Base-by-base conservation (phyloP, 2,113 vertebrate genomes). In the Datnioides undecimradiatus region DNA sequence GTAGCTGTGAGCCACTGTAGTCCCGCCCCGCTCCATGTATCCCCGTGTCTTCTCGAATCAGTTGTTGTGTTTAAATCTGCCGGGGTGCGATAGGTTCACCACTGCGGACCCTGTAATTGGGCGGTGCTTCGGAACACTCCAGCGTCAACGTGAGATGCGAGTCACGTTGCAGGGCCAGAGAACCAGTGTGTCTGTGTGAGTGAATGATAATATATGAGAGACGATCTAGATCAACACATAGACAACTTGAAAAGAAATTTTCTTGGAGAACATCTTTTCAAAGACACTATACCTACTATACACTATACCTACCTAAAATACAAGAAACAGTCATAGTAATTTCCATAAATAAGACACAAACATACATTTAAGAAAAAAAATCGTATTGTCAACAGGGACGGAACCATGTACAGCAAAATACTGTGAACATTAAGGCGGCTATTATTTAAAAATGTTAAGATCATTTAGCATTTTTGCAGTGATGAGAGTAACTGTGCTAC, bases 1-100 rank as follows among this genome's bases (percentile, higher is more conserved):
- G 12, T 8, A 25, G 16, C 3, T 0, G 31, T 7, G 1, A 19
- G 13, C n/a, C 0, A 1, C 0, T 60, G 10, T 49, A 62, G 55
- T 77, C 52, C 86, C 86, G 77, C 87, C 89, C 69, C 41, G 14
- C 45, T 57, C 10, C n/a, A n/a, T n/a, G n/a, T n/a, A 1, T 1
- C 54, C 36, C 25, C 9, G 79, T 1, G 25, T 14, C 23, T 31
- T 83, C 83, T 78, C 66, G 84, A 87, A 79, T 79, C 70, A 17
- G 2, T 11, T n/a, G 4, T 13, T 57, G 9, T 5, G 69, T 94
- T 94, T 89, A 83, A 94, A 94, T 85, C 67, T 85, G 52, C 89
- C 85, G 75, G 80, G 82, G 49, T 75, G 68, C 71, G 76, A 87
- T 89, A 75, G 88, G 76, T 84, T 76, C 43, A 27, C 5, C 3